Evolutionary conservation across 2,113 vertebrate species (phyloP).

Genomic region (Peromyscus californicus): DNA sequence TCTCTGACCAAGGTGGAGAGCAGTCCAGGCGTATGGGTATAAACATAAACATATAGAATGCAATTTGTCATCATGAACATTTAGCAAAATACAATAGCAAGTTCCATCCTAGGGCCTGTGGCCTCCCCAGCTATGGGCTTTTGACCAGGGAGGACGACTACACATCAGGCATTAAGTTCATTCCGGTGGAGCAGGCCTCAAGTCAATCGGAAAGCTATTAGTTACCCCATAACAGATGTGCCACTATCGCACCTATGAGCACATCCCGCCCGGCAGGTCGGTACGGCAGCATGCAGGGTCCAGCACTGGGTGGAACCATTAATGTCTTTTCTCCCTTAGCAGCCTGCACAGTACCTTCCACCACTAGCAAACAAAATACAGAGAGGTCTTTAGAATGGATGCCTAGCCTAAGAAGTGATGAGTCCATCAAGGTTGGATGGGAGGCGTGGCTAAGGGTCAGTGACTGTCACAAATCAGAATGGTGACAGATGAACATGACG

Average conservation of each 20-base stretch:
- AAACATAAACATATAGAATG: not conserved
- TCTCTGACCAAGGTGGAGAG: not conserved
- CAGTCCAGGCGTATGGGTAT: not conserved
- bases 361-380: not conserved
- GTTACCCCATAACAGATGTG: too few species aligned
- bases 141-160: not conserved
- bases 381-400: not conserved
- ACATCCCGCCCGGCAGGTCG: not conserved
- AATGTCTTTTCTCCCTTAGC: too few species aligned
- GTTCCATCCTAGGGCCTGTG: not conserved
- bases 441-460: not conserved
- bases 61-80: not conserved
- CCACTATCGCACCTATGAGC: not conserved
- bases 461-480: not conserved
- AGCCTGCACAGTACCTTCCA: not conserved
- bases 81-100: not conserved
- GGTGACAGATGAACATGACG: not conserved
- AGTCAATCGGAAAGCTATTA: not conserved
- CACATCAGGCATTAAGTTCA: not conserved
- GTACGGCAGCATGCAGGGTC: not conserved
- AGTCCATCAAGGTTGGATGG: not conserved
- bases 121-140: not conserved
- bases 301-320: not conserved
- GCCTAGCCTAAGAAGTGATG: not conserved
- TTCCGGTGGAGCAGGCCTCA: not conserved